Base-by-base conservation (phyloP, 1,140 invertebrate genomes). In the Bombus polaris region DNA sequence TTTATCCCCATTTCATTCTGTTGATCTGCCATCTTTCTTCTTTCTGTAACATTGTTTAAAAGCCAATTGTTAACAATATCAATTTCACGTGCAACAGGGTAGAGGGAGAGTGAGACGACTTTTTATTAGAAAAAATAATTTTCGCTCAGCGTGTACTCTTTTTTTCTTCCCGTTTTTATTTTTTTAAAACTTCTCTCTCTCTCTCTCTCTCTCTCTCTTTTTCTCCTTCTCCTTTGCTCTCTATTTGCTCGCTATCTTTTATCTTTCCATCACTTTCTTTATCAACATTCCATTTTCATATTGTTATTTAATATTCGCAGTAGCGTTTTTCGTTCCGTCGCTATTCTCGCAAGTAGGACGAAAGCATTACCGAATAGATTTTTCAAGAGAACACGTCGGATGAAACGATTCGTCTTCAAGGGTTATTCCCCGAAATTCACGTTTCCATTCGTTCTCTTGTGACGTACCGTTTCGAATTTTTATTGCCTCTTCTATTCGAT, bases 101-200 rank as follows among this genome's bases (percentile, higher is more conserved):
- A 92, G 92, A 82, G 87, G 86, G 71, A 81, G 87, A 89, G 88
- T 89, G 85, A 89, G 87, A 92, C 83, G 87, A 91, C 89, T 92
- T 85, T 93, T 93, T 88, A 92, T 93, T 94, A 94, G 92, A 95
- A 95, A 95, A 95, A 95, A 95, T 94, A 95, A 94, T 90, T 90
- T 86, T 92, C 82, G 44, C 77, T 86, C 87, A 53, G 66, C 68
- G 25, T 76, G 32, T 62, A 35, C 62, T 53, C 42, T 66, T 44
- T 79, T 59, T 32, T n/a, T 79, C n/a, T 79, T 79, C 10, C 1
- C 22, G 18, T 66, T 76, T 76, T 76, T 59, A n/a, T 57, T 77
- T 42, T 59, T 59, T 62, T 62, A 53, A 75, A 75, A 53, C 73
- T 42, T 84, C 73, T 32, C 57, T 68, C 68, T 90, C 47, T n/a